Percentiles rank a stretch among this genome's conserved stretches.
phyloP scores from a whole-genome alignment of 2,888 invertebrate species.

The Sisyra nigra region DNA sequence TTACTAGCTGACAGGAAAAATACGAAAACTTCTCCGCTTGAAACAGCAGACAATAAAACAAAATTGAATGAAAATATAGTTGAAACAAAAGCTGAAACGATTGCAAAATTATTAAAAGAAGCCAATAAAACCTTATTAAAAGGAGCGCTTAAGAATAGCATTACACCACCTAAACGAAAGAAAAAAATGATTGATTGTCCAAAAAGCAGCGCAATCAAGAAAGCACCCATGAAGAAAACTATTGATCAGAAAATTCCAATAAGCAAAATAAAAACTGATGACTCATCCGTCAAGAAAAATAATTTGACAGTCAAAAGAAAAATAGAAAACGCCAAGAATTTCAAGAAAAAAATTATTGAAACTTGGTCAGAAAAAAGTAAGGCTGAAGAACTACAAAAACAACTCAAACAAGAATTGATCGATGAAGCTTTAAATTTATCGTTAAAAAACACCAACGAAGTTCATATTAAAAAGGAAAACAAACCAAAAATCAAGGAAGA shows the following conservation, averaged over 20 bases:
- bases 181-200: constrained; percentile 11
- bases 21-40: not conserved
- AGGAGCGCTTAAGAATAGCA: constrained; percentile 8
- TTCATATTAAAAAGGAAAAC: not conserved
- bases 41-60: not conserved
- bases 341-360: no score
- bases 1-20: constrained; percentile 19
- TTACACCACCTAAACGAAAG: constrained; percentile 14
- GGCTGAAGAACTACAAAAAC: no score
- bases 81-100: constrained; percentile 15
- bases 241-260: not conserved
- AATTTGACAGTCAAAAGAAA: not conserved
- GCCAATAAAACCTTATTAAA: constrained; percentile 13
- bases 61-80: constrained; percentile 16
- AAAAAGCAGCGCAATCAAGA: constrained; percentile 12
- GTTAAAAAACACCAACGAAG: not conserved
- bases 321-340: not conserved
- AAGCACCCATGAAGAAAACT: constrained; percentile 14
- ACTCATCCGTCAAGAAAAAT: not conserved
- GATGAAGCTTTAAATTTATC: no score
- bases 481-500: constrained; percentile 2
- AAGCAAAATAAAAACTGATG: not conserved
- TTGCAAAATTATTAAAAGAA: constrained; percentile 16
- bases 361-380: no score
- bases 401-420: no score